Base-by-base conservation (phyloP, 2,888 invertebrate genomes). In the Helobdella robusta region DNA sequence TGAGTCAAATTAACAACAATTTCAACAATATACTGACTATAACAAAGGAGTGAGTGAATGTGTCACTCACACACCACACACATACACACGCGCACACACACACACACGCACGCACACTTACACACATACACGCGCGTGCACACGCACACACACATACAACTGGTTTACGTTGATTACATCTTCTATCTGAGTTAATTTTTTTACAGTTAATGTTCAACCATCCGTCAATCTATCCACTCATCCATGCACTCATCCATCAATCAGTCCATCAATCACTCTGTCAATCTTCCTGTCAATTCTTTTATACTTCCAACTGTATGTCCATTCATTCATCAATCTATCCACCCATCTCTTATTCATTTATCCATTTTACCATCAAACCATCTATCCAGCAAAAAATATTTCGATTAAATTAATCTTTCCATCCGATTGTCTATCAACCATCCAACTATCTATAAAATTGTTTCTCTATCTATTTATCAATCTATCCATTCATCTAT, bases 211-310 rank as follows among this genome's bases (percentile, higher is more conserved):
- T n/a, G n/a, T 11, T 40, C 50, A 50, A 23, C 50, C 50, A 50
- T 50, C 50, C 50, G 25, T 18, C 50, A n/a, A 50, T 50, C 50
- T 25, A 50, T 50, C 50, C 50, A 50, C n/a, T 25, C 50, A 50
- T 50, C 50, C 50, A 50, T 50, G 20, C 50, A 50, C n/a, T 25
- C 50, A 50, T 50, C 50, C 50, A 50, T 50, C 50, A n/a, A 50
- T 18, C 50, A n/a, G 25, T 50, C 18, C 50, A 5, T 8, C 50
- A n/a, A 50, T 18, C 50, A n/a, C n/a, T 50, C 50, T 25, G 5
- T 50, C 18, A n/a, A 50, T 18, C 50, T 4, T 25, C 5, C 5
- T 25, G 4, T n/a, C n/a, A n/a, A n/a, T n/a, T n/a, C n/a, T n/a
- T n/a, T n/a, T n/a, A n/a, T n/a, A n/a, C n/a, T n/a, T n/a, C 5